Evolutionary conservation across 1,140 invertebrate species (phyloP).

Genomic region (Drosophila miranda): DNA sequence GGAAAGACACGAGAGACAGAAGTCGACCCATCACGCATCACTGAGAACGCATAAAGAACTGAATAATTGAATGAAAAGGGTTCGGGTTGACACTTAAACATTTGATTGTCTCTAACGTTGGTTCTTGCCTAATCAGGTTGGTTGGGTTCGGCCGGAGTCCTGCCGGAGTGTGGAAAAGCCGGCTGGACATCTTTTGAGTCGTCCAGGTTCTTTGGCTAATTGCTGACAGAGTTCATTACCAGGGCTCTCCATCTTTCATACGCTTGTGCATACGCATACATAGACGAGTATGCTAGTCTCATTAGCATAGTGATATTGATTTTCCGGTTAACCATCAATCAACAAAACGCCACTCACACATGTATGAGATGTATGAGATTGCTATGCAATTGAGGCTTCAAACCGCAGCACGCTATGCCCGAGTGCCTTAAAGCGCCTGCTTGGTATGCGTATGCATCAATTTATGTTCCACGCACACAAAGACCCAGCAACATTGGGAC

Average conservation of each 20-base stretch:
- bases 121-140: constrained; percentile 1
- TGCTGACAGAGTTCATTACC: constrained; percentile 57
- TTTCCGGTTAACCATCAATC: constrained; percentile 80
- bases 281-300: constrained; percentile 54
- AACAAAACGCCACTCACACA: constrained; percentile 71
- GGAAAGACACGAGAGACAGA: not conserved
- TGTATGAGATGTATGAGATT: constrained; percentile 53
- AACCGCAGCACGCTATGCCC: constrained; percentile 76
- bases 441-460: constrained; percentile 74
- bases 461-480: constrained; percentile 53
- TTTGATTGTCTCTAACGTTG: constrained; percentile 33
- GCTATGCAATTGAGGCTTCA: constrained; percentile 78
- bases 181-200: not conserved
- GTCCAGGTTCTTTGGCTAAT: constrained; percentile 35
- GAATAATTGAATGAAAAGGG: constrained; percentile 53
- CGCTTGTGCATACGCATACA: constrained; percentile 3
- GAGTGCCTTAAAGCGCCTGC: constrained; percentile 75
- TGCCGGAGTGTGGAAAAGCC: not conserved
- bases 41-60: constrained; percentile 55
- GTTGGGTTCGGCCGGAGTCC: too few relatives aligned
- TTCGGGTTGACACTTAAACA: constrained; percentile 4
- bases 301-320: constrained; percentile 80
- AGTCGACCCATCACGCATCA: constrained; percentile 49
- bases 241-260: constrained; percentile 42
- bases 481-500: constrained; percentile 12